A percentile compares a stretch with the other conserved stretches of the same genome.
phyloP scores from a whole-genome alignment of 2,888 invertebrate genomes.

The Byasa hedistus region DNA sequence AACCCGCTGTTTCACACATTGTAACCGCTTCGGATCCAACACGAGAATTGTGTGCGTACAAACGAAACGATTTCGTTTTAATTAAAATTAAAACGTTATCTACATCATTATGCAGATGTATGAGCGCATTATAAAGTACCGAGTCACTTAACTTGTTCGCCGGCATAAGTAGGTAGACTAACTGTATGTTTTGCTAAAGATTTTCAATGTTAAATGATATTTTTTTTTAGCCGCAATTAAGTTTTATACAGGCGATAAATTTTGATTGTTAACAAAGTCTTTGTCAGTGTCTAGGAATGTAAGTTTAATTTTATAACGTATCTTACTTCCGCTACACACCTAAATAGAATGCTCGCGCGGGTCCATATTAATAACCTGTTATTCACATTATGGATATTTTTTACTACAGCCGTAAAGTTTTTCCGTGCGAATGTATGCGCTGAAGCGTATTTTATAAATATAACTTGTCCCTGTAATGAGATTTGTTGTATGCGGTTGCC shows the following conservation, averaged over 20 bases:
- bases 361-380: too few species aligned
- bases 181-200: conserved; percentile 34
- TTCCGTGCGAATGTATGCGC: background rate
- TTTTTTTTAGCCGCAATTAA: conserved; percentile 11
- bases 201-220: conserved; percentile 27
- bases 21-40: conserved; percentile 27
- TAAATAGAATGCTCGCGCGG: background rate
- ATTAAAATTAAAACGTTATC: conserved; percentile 31
- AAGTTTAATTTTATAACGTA: conserved; percentile 1
- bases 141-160: conserved; percentile 28
- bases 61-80: conserved; percentile 13
- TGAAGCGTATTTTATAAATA: too few species aligned
- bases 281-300: conserved; percentile 2
- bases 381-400: background rate
- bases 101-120: conserved; percentile 18
- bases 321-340: conserved; percentile 5
- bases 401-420: background rate
- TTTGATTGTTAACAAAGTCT: conserved; percentile 10
- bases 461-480: too few species aligned
- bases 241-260: conserved; percentile 5
- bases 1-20: conserved; percentile 40
- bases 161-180: conserved; percentile 32
- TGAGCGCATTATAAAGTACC: conserved; percentile 16
- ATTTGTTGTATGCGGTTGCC: too few species aligned
- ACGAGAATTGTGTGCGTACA: background rate